Percentiles rank a stretch among this genome's conserved stretches.
Evolutionary conservation across 2,797 vertebrate species (phyloP).

Genomic region (Ciconia nigra): DNA sequence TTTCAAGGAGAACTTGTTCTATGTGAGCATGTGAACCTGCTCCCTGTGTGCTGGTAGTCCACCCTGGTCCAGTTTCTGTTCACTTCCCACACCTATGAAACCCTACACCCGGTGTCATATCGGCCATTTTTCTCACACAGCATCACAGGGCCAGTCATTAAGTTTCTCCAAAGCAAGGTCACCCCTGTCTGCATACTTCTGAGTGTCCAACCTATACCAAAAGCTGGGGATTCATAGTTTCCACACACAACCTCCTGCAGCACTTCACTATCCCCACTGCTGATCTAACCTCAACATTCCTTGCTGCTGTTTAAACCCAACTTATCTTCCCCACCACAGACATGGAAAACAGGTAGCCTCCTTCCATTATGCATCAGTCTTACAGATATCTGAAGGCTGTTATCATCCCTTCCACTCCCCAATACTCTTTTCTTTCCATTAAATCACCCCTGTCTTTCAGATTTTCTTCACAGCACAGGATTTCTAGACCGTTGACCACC

Average conservation of each 20-base stretch:
- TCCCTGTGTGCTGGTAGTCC: background rate
- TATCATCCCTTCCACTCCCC: background rate
- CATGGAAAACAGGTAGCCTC: background rate
- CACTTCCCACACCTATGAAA: background rate
- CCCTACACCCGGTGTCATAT: background rate
- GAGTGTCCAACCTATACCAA: background rate
- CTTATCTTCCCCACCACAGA: background rate
- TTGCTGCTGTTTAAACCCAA: background rate
- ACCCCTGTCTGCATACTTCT: background rate
- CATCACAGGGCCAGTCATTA: background rate
- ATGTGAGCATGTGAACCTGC: background rate
- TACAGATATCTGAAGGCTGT: background rate
- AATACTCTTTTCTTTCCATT: background rate
- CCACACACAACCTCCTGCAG: background rate
- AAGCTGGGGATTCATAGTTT: background rate
- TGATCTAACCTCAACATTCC: background rate
- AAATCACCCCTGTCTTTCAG: background rate
- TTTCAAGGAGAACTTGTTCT: background rate
- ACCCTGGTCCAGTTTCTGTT: background rate
- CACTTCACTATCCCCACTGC: background rate
- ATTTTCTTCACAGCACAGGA: background rate
- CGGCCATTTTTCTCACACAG: background rate
- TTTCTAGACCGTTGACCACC: background rate
- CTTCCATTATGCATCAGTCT: background rate
- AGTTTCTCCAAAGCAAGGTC: background rate